Base-by-base conservation (phyloP, 2,797 vertebrate species). In the Myotis myotis region DNA sequence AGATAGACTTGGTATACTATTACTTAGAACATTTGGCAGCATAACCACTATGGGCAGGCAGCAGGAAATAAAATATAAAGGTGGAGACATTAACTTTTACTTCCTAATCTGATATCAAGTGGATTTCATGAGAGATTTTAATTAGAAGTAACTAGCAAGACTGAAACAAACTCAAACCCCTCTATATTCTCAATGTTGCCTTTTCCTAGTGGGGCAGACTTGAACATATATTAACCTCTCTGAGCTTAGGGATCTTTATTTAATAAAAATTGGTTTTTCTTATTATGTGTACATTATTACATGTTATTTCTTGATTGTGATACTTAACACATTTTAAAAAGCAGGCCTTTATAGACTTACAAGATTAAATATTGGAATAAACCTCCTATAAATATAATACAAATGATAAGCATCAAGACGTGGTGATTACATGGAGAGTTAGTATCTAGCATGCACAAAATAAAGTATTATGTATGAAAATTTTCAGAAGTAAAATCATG, bases 281-380 rank as follows among this genome's bases (percentile, higher is more conserved):
- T 71, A 28, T 53, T 78, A 36, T 16, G 3, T 53, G 4, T 19
- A 30, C 2, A 70, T 49, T 44, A 33, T 68, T 92, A 70, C 0
- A 36, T 53, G 19, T 12, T 12, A 10, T 28, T 85, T 79, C 22
- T 80, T 85, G 23, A 57, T 57, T 51, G 19, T 72, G 15, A n/a
- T 78, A 82, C 55, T 91, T 71, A 90, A 38, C 2, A 85, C 66
- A 87, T 89, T 81, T 38, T n/a, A 5, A 71, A 78, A 78, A 25
- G 2, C 3, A 28, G 2, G 4, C 19, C 41, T 78, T 62, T 66
- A 25, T 15, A 25, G 4, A 3, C 23, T 64, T 89, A 72, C 13
- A 66, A 66, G 6, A 72, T 66, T 72, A 15, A 68, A 70, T 2
- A 28, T 38, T 76, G 22, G 10, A 8, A 23, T 51, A 6, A 60